A percentile compares a stretch with the other conserved stretches of the same genome.
Conservation (phyloP, 2,888 invertebrate genomes). For the Melieria omissa region DNA sequence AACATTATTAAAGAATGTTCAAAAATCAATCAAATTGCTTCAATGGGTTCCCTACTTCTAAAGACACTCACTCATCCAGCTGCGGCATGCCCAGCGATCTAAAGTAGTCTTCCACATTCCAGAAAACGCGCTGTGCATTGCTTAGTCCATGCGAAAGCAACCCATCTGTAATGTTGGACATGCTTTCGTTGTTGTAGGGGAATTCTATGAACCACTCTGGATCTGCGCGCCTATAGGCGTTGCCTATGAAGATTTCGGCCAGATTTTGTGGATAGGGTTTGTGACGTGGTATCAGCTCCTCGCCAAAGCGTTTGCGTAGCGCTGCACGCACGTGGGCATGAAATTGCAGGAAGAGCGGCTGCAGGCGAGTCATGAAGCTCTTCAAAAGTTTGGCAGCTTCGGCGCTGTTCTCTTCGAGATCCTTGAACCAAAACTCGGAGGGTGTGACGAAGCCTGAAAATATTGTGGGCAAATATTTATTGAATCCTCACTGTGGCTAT, state of each 20-base stretch:
- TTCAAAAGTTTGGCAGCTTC: slow-evolving; percentile 55
- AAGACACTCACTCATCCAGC: slow-evolving; percentile 65
- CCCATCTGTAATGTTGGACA: slow-evolving; percentile 77
- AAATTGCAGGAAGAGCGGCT: slow-evolving; percentile 60
- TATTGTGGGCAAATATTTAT: background rate
- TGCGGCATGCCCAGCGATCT: slow-evolving; percentile 80
- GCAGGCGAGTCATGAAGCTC: slow-evolving; percentile 51
- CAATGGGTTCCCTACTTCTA: background rate
- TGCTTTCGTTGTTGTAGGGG: slow-evolving; percentile 75
- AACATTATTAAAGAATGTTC: background rate
- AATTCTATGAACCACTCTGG: slow-evolving; percentile 70
- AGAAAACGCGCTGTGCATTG: slow-evolving; percentile 80
- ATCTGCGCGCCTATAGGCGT: slow-evolving; percentile 67
- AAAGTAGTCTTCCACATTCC: slow-evolving; percentile 85
- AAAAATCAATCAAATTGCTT: background rate
- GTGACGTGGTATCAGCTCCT: slow-evolving; percentile 47
- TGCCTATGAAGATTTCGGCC: slow-evolving; percentile 61
- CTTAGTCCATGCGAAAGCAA: slow-evolving; percentile 79
- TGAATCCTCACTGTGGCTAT: too few relatives aligned
- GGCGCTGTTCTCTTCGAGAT: slow-evolving; percentile 69
- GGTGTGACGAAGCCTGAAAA: slow-evolving; percentile 56
- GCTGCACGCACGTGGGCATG: slow-evolving; percentile 61
- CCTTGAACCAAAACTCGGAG: slow-evolving; percentile 76
- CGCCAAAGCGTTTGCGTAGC: slow-evolving; percentile 54
- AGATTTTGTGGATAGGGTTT: slow-evolving; percentile 62